Evolutionary conservation across 2,113 vertebrate genomes (phyloP).

Genomic region (Phycodurus eques): DNA sequence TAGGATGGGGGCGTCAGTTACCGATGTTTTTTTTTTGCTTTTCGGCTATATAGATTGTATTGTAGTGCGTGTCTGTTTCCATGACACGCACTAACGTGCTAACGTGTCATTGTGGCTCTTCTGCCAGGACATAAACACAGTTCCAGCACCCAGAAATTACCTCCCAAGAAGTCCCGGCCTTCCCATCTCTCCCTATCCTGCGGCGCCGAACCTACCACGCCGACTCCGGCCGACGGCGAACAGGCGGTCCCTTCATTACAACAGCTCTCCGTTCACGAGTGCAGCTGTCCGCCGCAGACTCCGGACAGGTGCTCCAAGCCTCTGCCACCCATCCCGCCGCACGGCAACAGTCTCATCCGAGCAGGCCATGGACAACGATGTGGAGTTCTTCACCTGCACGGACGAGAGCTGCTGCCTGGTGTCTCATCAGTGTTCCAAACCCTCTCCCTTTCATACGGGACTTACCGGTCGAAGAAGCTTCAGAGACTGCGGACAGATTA

Average conservation of each 20-base stretch:
- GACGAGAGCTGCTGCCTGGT: constrained; percentile 83
- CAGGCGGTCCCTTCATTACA: constrained; percentile 76
- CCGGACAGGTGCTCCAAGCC: constrained; percentile 83
- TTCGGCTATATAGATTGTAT: neutral
- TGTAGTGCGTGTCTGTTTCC: neutral
- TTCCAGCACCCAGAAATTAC: constrained; percentile 68
- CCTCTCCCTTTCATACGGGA: constrained; percentile 72
- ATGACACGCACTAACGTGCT: constrained; percentile 1
- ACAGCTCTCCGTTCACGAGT: constrained; percentile 79
- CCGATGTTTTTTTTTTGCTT: neutral
- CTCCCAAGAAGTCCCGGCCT: constrained; percentile 72
- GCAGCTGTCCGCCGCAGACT: constrained; percentile 77
- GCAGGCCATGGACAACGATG: constrained; percentile 86
- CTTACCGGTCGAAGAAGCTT: constrained; percentile 80
- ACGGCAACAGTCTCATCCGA: constrained; percentile 59
- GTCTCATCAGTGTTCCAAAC: constrained; percentile 66
- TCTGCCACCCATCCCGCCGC: constrained; percentile 85
- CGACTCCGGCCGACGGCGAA: constrained; percentile 71
- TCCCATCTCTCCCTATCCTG: constrained; percentile 70
- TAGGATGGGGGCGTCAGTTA: no score
- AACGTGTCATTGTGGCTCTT: constrained; percentile 19
- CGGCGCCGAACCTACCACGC: constrained; percentile 51
- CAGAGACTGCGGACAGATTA: constrained; percentile 86
- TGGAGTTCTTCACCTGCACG: constrained; percentile 83
- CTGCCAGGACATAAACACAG: constrained; percentile 74